Base-by-base conservation (phyloP, 2,888 invertebrate species). In the Chrysina gloriosa region DNA sequence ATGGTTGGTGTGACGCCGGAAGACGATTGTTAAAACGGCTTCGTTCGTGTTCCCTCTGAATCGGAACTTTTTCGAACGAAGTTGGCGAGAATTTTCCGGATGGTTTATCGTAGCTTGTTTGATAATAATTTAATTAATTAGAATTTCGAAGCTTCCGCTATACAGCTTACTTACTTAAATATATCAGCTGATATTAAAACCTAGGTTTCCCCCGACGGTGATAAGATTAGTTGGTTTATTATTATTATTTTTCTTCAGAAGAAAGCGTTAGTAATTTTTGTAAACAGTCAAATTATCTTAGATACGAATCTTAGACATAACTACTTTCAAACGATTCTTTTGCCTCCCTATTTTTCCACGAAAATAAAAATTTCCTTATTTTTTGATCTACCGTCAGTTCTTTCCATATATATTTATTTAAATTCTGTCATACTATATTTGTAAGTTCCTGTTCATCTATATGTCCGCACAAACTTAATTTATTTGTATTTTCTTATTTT, bases 1-100 rank as follows among this genome's bases (percentile, higher is more conserved):
- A 77, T 75, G 75, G 58, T 61, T 61, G 58, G 58, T 61, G 58
- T 61, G 58, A 61, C 29, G 16, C 58, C 36, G 27, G 25, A 61
- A 61, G 58, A 45, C 36, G 9, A 16, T 61, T 39, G 47, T 52
- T 52, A 6, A 1, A 50, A 9, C 29, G 3, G n/a, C 27, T 61
- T 27, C 29, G 27, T 29, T 36, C 19, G n/a, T 19, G 6, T 16
- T 3, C 4, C n/a, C 19, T 31, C 19, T 11, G 21, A 25, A 16
- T 5, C n/a, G n/a, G n/a, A n/a, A n/a, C 2, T 52, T 52, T 29
- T 3, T 19, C 2, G 19, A 42, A 42, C 42, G 31, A 7, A 23
- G 6, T 14, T 42, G 58, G 42, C 45, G 27, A 61, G 9, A 61
- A 21, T 29, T 45, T 27, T 61, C 45, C 36, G 27, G 42, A 27